Conservation (phyloP, 2,888 invertebrate genomes). For the Idaea dimidiata region DNA sequence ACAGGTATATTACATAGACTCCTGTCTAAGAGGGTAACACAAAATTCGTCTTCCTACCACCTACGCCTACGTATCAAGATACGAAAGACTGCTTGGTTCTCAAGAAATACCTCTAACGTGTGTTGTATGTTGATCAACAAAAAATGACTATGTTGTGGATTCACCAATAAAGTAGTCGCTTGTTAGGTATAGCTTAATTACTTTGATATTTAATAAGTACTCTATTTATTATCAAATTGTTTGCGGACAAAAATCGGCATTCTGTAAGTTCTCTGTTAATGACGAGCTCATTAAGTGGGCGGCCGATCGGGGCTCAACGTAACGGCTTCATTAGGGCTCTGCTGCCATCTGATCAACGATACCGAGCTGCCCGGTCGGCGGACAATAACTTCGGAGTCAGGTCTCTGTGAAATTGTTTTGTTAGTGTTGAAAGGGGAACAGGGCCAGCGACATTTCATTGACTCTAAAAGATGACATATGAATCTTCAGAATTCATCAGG, state of each 20-base stretch:
- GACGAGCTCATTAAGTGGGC: constrained; percentile 38
- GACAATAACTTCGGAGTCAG: neutral
- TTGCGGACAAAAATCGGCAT: neutral
- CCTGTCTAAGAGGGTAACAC: too few species aligned
- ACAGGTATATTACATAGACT: too few species aligned
- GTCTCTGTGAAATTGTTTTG: neutral
- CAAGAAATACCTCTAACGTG: too few species aligned
- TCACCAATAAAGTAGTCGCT: too few species aligned
- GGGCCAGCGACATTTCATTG: neutral
- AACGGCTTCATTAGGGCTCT: constrained; percentile 38
- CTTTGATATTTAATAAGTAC: neutral
- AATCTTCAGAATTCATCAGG: too few species aligned
- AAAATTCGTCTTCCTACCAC: too few species aligned
- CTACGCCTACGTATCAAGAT: too few species aligned
- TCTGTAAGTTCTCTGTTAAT: constrained; percentile 32
- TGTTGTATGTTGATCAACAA: too few species aligned
- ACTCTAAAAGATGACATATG: neutral
- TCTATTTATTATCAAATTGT: neutral
- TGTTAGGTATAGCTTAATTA: too few species aligned
- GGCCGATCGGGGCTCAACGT: constrained; percentile 21
- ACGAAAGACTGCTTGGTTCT: too few species aligned
- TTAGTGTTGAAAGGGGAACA: neutral
- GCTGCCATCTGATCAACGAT: constrained; percentile 3
- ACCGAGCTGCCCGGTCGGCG: neutral
- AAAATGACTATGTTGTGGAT: too few species aligned